Percentiles rank a stretch among this genome's conserved stretches.
Conservation (phyloP, 2,888 invertebrate genomes). For the Cryptocephalus primarius region DNA sequence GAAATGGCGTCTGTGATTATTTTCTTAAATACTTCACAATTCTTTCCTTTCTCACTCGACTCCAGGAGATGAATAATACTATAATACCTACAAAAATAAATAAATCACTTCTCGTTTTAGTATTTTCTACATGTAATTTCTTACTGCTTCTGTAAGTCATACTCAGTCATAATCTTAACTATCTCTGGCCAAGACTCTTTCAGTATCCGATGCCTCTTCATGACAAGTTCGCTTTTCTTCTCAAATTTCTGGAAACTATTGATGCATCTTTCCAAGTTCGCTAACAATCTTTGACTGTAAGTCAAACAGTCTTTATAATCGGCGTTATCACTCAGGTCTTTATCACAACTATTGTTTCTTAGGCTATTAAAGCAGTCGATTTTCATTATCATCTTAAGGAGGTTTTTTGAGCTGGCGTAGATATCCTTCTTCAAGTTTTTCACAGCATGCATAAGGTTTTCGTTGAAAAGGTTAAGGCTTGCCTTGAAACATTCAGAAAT, state of each 20-base stretch:
- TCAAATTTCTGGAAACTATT: slow-evolving; percentile 10
- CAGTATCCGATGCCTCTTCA: slow-evolving; percentile 1
- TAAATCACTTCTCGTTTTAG: neutral
- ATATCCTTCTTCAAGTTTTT: slow-evolving; percentile 8
- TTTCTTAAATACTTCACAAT: neutral
- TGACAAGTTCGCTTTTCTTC: slow-evolving; percentile 8
- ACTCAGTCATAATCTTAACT: neutral
- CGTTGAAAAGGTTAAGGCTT: neutral
- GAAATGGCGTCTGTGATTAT: neutral
- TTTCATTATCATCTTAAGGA: slow-evolving; percentile 10
- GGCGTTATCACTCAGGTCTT: slow-evolving; percentile 8
- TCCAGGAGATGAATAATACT: neutral
- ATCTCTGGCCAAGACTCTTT: neutral
- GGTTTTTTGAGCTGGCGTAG: slow-evolving; percentile 2
- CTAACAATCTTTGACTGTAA: slow-evolving; percentile 12
- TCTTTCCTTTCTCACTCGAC: neutral
- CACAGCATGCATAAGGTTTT: slow-evolving; percentile 9
- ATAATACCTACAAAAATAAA: neutral
- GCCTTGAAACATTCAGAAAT: slow-evolving; percentile 1
- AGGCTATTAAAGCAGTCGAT: slow-evolving; percentile 13
- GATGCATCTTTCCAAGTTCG: slow-evolving; percentile 13
- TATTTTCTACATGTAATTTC: neutral
- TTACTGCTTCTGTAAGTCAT: neutral
- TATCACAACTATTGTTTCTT: slow-evolving; percentile 8
- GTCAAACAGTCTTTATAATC: slow-evolving; percentile 13